These are phyloP conservation scores for Pterobdella sp. DNA, from an alignment of 2,888 invertebrate genomes.

Conservation along the genomic window DNA sequence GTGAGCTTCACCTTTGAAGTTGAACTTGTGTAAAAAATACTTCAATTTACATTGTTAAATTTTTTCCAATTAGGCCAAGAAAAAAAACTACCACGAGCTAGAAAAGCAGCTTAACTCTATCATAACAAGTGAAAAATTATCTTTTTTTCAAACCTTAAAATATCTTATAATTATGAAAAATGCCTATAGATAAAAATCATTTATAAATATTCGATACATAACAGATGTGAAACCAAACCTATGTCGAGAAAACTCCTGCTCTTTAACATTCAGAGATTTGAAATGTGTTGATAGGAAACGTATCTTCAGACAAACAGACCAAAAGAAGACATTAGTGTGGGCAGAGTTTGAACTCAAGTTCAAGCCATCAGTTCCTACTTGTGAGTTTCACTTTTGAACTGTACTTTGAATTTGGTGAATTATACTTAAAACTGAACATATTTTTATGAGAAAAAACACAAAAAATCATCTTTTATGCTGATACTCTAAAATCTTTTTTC, in stretches of 20 bases:
- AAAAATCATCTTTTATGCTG: too few relatives aligned
- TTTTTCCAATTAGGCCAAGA: constrained; percentile 13
- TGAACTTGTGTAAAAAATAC: not conserved
- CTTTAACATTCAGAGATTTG: constrained; percentile 40
- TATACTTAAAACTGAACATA: not conserved
- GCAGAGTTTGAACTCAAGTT: constrained; percentile 44
- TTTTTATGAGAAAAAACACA: too few relatives aligned
- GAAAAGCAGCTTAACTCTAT: constrained; percentile 38
- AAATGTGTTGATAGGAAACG: constrained; percentile 40
- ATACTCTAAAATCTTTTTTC: too few relatives aligned
- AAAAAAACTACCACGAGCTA: constrained; percentile 36
- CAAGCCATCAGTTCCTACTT: constrained; percentile 35
- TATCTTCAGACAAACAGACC: constrained; percentile 37
- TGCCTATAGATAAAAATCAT: too few relatives aligned
- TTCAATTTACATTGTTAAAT: too few relatives aligned
- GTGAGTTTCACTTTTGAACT: constrained; percentile 28
- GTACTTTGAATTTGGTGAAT: not conserved
- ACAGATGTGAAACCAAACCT: constrained; percentile 41
- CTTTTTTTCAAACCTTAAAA: too few relatives aligned
- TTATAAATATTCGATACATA: not conserved
- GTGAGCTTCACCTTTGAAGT: not conserved
- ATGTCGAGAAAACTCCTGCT: constrained; percentile 41
- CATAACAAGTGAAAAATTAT: constrained; percentile 37
- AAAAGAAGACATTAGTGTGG: constrained; percentile 39
- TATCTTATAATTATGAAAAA: too few relatives aligned